Conservation (phyloP, 2,797 vertebrate genomes). For the Hipposideros larvatus region DNA sequence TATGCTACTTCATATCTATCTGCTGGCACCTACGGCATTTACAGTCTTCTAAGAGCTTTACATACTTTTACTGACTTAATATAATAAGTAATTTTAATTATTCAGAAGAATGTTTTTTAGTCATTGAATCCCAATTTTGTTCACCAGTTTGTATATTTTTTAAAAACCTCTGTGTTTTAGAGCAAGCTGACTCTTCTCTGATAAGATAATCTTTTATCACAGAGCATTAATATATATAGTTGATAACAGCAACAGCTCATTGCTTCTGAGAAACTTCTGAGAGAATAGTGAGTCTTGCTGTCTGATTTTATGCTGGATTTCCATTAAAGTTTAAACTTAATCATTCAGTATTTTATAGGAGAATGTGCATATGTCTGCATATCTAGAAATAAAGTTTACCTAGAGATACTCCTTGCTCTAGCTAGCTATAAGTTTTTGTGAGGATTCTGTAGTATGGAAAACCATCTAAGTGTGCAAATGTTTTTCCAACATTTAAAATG, state of each 20-base stretch:
- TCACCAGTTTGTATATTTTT: neutral
- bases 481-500: neutral
- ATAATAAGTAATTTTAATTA: neutral
- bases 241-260: neutral
- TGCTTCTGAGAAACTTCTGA: neutral
- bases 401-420: neutral
- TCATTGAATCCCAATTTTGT: neutral
- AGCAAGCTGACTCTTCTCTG: neutral
- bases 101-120: neutral
- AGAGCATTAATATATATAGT: neutral
- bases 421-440: neutral
- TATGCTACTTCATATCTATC: neutral
- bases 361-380: neutral
- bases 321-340: neutral
- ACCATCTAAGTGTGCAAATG: neutral
- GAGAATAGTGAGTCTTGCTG: neutral
- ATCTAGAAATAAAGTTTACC: constrained; percentile 1
- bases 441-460: neutral
- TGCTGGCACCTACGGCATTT: neutral
- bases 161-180: neutral
- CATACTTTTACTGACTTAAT: neutral
- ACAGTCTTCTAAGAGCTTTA: neutral
- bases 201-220: neutral
- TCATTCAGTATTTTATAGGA: neutral
- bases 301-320: neutral